Evolutionary conservation across 2,113 vertebrate species (phyloP), one percentile per base, ranked within the genome.

Genomic region (Caretta caretta): DNA sequence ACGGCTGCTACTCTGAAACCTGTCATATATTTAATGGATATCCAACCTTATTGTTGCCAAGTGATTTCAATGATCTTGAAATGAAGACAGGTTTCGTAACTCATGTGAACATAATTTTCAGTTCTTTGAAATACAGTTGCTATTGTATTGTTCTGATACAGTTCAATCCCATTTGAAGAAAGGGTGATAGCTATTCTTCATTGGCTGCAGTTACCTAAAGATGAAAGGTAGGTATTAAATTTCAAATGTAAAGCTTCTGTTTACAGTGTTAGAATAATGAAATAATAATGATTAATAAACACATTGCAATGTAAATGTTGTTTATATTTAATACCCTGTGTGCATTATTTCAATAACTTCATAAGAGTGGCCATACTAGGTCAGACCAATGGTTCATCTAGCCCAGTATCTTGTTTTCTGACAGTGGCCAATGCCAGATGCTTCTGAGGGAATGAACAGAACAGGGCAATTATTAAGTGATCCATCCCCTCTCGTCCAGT

Each of bases 91-190:
- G 20, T 46, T 86, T 88, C 29, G 9, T 80, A 84, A 89, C 8
- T 35, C 31, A 1, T 5, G 3, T 49, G 5, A 46, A 10, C 83
- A 53, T 76, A 65, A 24, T 2, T 46, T 91, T 75, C 50, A n/a
- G 4, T 24, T 91, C 22, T 95, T 94, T 46, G 13, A 75, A 90
- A 19, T 25, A 2, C 14, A 1, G 1, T 51, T 84, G 79, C 87
- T 93, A 50, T 27, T 80, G 1, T 92, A 0, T 89, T 96, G 25
- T 96, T 96, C 42, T 96, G 56, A 48, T 96, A 57, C 94, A 99
- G 98, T 83, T 98, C 98, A 85, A 8, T 99, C 14, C 97, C 98
- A 59, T 98, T 98, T 98, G 98, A 98, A 96, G 97, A 98, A 95
- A 98, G 98, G 80, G 98, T 98, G 78, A 81, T 98, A 91, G 87